Conservation (phyloP, 2,797 vertebrate species). For the Hydrocynus forskahlii region DNA sequence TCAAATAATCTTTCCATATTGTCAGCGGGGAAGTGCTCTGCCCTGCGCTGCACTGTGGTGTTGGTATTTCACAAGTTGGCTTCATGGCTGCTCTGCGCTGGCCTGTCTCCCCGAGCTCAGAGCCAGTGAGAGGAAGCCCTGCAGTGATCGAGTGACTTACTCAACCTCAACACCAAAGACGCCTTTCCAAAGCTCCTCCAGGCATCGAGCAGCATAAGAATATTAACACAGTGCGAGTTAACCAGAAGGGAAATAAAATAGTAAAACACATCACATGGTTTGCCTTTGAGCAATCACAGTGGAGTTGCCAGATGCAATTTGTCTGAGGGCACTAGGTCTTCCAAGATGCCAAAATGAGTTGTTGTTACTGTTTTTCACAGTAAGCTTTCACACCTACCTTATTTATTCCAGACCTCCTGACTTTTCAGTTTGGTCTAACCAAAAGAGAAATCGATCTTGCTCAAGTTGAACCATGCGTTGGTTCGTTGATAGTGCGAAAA, state of each 20-base stretch:
- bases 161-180: background rate
- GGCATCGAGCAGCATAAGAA: constrained; percentile 4
- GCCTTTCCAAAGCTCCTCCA: constrained; percentile 2
- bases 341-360: background rate
- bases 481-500: no score
- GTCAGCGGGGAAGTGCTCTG: no score
- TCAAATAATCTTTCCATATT: background rate
- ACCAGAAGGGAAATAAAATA: background rate
- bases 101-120: background rate
- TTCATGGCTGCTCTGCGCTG: background rate
- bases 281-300: background rate
- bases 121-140: background rate
- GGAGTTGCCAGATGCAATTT: background rate
- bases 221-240: background rate
- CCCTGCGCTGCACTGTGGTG: background rate
- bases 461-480: no score
- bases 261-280: background rate
- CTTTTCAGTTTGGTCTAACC: no score
- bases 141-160: background rate
- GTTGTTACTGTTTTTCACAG: background rate
- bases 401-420: no score
- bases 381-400: background rate
- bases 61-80: background rate
- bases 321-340: background rate
- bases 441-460: no score